Evolutionary conservation across 2,797 vertebrate genomes (phyloP), one percentile per base, ranked within the genome.

Genomic region (Argya squamiceps): DNA sequence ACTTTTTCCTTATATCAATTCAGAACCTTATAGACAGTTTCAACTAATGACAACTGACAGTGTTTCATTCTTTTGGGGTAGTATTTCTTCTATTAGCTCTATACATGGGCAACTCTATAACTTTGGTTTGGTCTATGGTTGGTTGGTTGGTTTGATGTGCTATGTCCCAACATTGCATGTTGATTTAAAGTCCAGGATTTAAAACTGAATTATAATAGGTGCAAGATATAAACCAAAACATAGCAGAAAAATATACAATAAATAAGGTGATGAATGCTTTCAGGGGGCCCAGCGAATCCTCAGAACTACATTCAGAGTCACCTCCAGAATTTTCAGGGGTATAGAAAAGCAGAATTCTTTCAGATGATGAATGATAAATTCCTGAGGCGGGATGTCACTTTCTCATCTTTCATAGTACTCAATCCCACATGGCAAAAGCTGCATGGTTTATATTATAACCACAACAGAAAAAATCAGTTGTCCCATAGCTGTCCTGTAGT

Each of bases 51-150:
- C 0, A 4, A 49, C 18, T 34, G 9, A 50, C 2, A 65, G 4
- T 10, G 4, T 62, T 37, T 62, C 30, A 24, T 73, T 76, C 24
- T 63, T 16, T 29, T 8, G 5, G 6, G 8, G 6, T 10, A 64
- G 5, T 19, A 50, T 59, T 69, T 87, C 20, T 81, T 67, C 56
- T 49, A 70, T 6, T 24, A 75, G 5, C 2, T 67, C 19, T 43
- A 9, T 32, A 32, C 0, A 0, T 43, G n/a, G 16, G 3, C 2
- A 84, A 19, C 12, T 26, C 12, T 9, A 2, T 8, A 22, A 12
- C n/a, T 63, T 50, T 4, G 9, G 9, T 47, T 13, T 47, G n/a
- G 8, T 26, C 17, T 20, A 14, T 56, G 7, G 19, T 37, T 22
- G 9, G 3, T 43, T 27, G 9, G 7, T 47, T 60, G n/a, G 8